Base-by-base conservation (phyloP, 1,140 invertebrate species). In the Neodiprion lecontei region DNA sequence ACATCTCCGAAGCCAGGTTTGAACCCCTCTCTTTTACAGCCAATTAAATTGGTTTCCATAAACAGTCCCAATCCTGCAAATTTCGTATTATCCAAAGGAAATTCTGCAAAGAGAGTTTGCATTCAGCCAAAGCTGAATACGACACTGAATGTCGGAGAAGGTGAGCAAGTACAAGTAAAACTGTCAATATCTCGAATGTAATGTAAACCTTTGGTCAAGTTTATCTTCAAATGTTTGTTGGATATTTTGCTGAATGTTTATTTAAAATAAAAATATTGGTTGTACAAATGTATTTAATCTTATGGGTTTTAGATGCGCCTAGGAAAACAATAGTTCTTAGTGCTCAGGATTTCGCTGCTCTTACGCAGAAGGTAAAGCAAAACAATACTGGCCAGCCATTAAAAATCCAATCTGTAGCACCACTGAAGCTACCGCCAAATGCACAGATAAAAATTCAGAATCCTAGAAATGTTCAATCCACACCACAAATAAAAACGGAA, bases 241-340 rank as follows among this genome's bases (percentile, higher is more conserved):
- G 28, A 40, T 40, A 40, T 40, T 21, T 21, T 40, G 28, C 28
- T 5, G 5, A 40, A 40, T 40, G 28, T 40, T 40, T 40, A 40
- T 40, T 40, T 40, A 5, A 40, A 3, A 40, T 40, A 40, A 40
- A 40, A 40, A 40, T 40, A 40, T 40, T 1, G 28, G 28, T 40
- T 5, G 28, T 74, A n/a, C 21, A 65, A 65, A 65, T 47, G n/a
- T 21, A 50, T 48, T 75, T 75, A 1, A 40, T 77, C 78, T 76
- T 77, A 14, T 75, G 28, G 72, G 76, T 81, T 79, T 65, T 79
- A 91, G 90, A 80, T 23, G 79, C 81, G 28, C 72, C 80, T 23
- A 75, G 77, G 28, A 89, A 89, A 77, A 87, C 88, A n/a, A 88
- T 90, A 65, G 84, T 90, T 14, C 75, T 91, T 4, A 89, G 86